Base-by-base conservation (phyloP, 53 echinoderm and acorn worm species). In the Luidia sarsii region DNA sequence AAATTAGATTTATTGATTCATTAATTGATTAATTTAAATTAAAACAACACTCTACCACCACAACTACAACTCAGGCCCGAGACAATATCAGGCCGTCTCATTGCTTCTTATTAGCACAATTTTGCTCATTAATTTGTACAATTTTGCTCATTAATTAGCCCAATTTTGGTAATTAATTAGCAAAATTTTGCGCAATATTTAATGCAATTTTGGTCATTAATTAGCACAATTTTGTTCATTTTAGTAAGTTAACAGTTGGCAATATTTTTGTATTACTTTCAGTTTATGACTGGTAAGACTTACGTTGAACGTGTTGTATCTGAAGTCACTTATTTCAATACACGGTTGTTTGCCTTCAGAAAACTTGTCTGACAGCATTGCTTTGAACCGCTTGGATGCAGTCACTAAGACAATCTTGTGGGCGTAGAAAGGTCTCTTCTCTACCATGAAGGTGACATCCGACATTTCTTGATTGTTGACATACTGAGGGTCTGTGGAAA, bases 391-490 rank as follows among this genome's bases (percentile, higher is more conserved):
- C 65, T 96, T 96, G 7, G 96, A 96, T 11, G 96, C 96, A 4
- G 96, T 96, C 22, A 93, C 96, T 50, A 96, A 61, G 67, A 96
- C 88, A 4, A 96, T 96, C 90, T 96, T 96, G 75, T 96, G 96
- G 7, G 96, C 96, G 62, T 93, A 96, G 92, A 96, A 96, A 39
- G 86, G 87, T 16, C 88, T 87, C 15, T 92, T 92, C 52, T 96
- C 96, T 28, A 96, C 90, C 36, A 96, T 88, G 75, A 96, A 96
- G 15, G 93, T 96, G n/a, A 96, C 96, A 43, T 96, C 96, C 0
- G 96, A 96, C 96, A 96, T 96, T 85, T 96, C 96, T 7, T 90
- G 90, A 39, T 93, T 96, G 69, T 96, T 96, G 25, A 96, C 93
- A 60, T 93, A 96, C 35, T 96, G 90, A 14, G 93, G 88, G 39